These are phyloP conservation scores for Morone saxatilis DNA, from an alignment of 2,113 vertebrate genomes.

Conservation along the genomic window DNA sequence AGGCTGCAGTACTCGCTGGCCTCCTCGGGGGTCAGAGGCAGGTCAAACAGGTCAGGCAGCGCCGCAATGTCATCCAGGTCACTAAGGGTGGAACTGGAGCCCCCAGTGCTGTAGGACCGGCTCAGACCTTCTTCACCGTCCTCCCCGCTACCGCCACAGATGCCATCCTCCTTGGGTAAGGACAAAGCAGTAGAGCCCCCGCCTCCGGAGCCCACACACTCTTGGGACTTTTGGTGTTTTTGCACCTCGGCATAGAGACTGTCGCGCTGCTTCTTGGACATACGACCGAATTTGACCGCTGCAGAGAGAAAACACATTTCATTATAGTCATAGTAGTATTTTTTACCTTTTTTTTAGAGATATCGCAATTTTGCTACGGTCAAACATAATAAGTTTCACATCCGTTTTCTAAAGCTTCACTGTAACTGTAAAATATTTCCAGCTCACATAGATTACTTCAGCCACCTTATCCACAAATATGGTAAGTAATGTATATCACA, in stretches of 20 bases:
- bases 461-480: conserved; percentile 15
- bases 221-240: conserved; percentile 93
- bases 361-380: no score
- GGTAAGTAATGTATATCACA: conserved; percentile 29
- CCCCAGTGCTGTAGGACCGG: conserved; percentile 87
- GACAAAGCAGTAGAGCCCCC: conserved; percentile 83
- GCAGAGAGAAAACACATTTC: conserved; percentile 29
- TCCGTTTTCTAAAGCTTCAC: conserved; percentile 1
- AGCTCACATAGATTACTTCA: background rate
- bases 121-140: conserved; percentile 75
- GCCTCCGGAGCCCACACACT: conserved; percentile 75
- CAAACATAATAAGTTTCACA: background rate
- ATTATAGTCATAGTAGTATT: background rate
- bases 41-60: conserved; percentile 90
- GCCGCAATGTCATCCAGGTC: conserved; percentile 91
- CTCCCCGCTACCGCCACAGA: conserved; percentile 75
- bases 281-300: conserved; percentile 96
- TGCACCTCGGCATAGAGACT: conserved; percentile 94
- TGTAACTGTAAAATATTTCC: conserved; percentile 12
- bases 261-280: conserved; percentile 96
- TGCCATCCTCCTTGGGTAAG: conserved; percentile 82
- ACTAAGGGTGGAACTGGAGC: conserved; percentile 88
- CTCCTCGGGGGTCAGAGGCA: conserved; percentile 90
- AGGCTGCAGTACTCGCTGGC: conserved; percentile 89
- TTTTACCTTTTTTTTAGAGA: background rate